phyloP scores from a whole-genome alignment of 1,140 invertebrate species.

The Ridgeia piscesae region DNA sequence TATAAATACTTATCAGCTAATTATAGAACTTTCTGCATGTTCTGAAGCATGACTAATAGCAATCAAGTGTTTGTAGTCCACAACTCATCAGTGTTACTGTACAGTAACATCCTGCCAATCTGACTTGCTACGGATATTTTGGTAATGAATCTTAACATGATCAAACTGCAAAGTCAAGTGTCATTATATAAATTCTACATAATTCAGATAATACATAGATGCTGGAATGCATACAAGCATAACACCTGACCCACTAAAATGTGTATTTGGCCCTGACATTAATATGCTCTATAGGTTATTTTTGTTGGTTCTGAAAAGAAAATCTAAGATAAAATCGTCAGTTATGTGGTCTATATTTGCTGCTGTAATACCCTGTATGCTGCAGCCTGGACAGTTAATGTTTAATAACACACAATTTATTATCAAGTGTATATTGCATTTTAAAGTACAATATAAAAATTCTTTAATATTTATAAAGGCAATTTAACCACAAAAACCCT shows the following conservation, averaged over 20 bases:
- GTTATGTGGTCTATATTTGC: no score
- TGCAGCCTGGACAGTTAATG: no score
- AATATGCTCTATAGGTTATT: background rate
- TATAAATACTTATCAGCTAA: background rate
- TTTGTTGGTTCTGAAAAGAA: background rate
- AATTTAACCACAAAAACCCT: background rate
- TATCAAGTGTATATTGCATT: no score
- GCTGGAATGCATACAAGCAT: no score
- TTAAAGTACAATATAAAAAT: no score
- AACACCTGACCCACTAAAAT: background rate
- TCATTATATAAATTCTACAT: background rate
- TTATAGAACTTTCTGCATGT: no score
- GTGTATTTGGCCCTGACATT: background rate
- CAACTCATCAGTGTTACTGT: background rate
- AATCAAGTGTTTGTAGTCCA: background rate
- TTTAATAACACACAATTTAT: no score
- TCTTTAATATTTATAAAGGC: background rate
- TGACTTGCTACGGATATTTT: background rate
- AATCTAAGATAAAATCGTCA: background rate
- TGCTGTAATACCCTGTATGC: no score
- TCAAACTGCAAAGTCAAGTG: background rate
- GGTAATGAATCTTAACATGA: background rate
- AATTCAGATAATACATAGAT: no score
- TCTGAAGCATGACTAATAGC: background rate
- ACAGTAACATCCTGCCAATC: background rate